Conservation (phyloP, 23 tunicate genomes). For the Styela clava region DNA sequence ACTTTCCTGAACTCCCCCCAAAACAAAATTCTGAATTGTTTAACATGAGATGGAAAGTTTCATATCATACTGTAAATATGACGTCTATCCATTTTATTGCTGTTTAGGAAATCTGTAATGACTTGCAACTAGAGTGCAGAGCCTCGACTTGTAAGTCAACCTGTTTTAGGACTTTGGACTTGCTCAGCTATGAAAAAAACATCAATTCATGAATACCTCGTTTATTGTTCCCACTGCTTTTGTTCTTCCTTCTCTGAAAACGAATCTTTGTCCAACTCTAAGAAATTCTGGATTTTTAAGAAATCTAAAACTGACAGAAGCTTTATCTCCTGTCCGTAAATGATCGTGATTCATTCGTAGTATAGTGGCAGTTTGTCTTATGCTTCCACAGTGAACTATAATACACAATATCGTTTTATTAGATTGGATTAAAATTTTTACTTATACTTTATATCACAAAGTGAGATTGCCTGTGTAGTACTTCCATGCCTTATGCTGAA, state of each 20-base stretch:
- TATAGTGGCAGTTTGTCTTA: slow-evolving; percentile 93
- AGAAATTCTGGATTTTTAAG: slow-evolving; percentile 89
- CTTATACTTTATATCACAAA: too few species aligned
- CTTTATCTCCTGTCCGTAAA: slow-evolving; percentile 96
- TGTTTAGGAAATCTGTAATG: too few species aligned
- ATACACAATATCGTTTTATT: not conserved
- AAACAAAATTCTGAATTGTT: too few species aligned
- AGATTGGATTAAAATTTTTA: not conserved
- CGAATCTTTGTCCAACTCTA: slow-evolving; percentile 73
- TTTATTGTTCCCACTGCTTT: slow-evolving; percentile 93
- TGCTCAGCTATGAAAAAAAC: not conserved
- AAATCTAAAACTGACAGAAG: slow-evolving; percentile 76
- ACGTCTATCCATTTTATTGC: too few species aligned
- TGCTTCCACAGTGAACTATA: slow-evolving; percentile 93
- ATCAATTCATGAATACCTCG: slow-evolving; percentile 35
- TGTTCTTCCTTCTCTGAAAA: slow-evolving; percentile 95
- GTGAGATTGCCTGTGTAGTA: too few species aligned
- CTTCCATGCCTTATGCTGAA: too few species aligned
- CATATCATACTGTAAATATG: too few species aligned
- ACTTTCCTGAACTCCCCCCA: too few species aligned
- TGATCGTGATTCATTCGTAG: slow-evolving; percentile 76
- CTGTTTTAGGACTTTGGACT: not conserved
- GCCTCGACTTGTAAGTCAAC: too few species aligned
- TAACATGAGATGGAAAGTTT: too few species aligned
- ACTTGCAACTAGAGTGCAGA: too few species aligned